phyloP scores from a whole-genome alignment of 92 coral and sea anemone genomes.

The Palythoa heliodiscus region DNA sequence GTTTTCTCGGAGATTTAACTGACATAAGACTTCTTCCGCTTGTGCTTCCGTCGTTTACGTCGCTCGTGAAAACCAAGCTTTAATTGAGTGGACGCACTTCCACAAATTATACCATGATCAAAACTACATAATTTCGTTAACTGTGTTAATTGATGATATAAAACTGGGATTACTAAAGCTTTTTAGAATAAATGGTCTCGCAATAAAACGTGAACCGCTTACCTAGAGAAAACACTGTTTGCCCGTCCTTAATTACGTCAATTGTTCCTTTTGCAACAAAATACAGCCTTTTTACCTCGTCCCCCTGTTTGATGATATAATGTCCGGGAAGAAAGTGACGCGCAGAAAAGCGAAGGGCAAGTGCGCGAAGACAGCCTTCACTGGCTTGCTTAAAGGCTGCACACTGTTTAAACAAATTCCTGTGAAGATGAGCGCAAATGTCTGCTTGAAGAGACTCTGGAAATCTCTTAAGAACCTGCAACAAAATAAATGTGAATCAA shows the following conservation, averaged over 20 bases:
- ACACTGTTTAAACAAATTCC: conserved; percentile 73
- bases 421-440: conserved; percentile 89
- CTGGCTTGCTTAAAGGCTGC: conserved; percentile 84
- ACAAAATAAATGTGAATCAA: conserved; percentile 1
- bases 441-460: conserved; percentile 95
- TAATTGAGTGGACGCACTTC: too few species aligned
- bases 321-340: conserved; percentile 92
- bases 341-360: conserved; percentile 84
- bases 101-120: too few species aligned
- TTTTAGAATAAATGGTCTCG: background rate
- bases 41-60: too few species aligned
- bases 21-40: too few species aligned
- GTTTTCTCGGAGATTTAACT: too few species aligned
- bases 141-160: too few species aligned
- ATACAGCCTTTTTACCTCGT: conserved; percentile 80
- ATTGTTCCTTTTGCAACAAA: conserved; percentile 89
- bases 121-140: too few species aligned
- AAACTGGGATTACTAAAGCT: too few species aligned
- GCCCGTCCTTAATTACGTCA: conserved; percentile 81
- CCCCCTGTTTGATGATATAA: conserved; percentile 93
- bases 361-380: conserved; percentile 88
- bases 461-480: conserved; percentile 84
- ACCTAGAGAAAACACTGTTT: conserved; percentile 77
- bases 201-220: conserved; percentile 29
- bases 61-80: too few species aligned